A percentile compares a stretch with the other conserved stretches of the same genome.
Evolutionary conservation across 2,888 invertebrate genomes (phyloP).

Genomic region (Oscheius sp.): DNA sequence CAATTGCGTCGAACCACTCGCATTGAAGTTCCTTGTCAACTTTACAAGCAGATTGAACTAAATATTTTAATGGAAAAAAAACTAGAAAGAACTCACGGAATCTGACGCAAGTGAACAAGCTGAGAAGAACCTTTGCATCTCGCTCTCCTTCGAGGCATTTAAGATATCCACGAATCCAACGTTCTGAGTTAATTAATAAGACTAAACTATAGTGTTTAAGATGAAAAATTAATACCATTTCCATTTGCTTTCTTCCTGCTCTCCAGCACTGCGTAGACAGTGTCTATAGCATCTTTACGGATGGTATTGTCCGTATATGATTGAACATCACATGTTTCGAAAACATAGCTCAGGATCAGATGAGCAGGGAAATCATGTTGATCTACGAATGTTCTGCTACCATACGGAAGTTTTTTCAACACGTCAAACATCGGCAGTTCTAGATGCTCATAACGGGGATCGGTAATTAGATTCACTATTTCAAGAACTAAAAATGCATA

Average conservation of each 20-base stretch:
- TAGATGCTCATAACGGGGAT: not conserved
- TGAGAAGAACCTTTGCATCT: not conserved
- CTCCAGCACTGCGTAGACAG: no score
- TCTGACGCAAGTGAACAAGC: not conserved
- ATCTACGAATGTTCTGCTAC: no score
- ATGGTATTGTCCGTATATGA: not conserved
- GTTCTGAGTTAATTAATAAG: not conserved
- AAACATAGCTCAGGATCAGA: not conserved
- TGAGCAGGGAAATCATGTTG: no score
- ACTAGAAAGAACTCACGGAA: not conserved
- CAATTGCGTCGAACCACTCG: no score
- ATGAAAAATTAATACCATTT: not conserved
- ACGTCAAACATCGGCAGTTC: constrained; percentile 10
- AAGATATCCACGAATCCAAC: not conserved
- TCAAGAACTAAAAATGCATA: no score
- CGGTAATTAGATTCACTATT: not conserved
- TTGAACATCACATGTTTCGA: not conserved
- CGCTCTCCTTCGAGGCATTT: not conserved
- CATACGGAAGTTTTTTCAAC: not conserved
- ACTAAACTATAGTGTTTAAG: not conserved
- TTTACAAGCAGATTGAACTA: no score
- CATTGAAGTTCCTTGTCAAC: no score
- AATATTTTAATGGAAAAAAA: no score
- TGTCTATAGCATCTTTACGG: no score
- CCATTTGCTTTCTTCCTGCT: no score